These are phyloP conservation scores for Echinometra lucunter DNA, from an alignment of 53 echinoderm and acorn worm genomes.

Conservation along the genomic window DNA sequence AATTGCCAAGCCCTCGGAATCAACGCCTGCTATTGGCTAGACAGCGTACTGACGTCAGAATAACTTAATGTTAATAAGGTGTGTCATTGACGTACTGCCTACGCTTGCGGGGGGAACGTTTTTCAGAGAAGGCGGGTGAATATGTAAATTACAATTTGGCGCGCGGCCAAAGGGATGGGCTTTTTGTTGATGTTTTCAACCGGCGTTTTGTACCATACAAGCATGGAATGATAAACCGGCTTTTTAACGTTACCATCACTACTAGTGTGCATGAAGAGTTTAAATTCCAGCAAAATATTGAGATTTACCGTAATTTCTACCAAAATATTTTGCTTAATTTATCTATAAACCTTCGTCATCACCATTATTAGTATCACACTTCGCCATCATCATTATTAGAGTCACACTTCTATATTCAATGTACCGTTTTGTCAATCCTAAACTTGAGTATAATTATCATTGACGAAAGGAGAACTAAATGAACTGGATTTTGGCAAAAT, in stretches of 20 bases:
- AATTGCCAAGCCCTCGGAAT: constrained; percentile 24
- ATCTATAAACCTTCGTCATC: too few relatives aligned
- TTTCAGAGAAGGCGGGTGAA: constrained; percentile 57
- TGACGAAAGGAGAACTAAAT: too few relatives aligned
- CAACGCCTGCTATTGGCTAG: constrained; percentile 12
- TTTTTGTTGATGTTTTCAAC: constrained; percentile 41
- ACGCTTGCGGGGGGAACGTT: constrained; percentile 21
- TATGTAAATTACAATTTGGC: constrained; percentile 42
- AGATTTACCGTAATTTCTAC: too few relatives aligned
- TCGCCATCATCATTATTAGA: too few relatives aligned
- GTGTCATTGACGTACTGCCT: constrained; percentile 57
- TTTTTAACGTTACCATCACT: not conserved
- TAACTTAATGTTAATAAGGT: constrained; percentile 35
- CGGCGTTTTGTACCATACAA: constrained; percentile 32
- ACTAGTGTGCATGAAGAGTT: too few relatives aligned
- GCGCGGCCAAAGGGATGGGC: constrained; percentile 55
- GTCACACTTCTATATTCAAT: too few relatives aligned
- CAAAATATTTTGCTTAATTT: too few relatives aligned
- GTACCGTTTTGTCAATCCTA: too few relatives aligned
- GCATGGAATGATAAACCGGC: not conserved
- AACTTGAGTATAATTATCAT: too few relatives aligned
- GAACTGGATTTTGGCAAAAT: too few relatives aligned
- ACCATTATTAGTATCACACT: too few relatives aligned
- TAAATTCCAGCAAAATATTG: too few relatives aligned
- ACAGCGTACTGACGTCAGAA: constrained; percentile 10